Base-by-base conservation (phyloP, 2,113 vertebrate species). In the Aleadryas rufinucha region DNA sequence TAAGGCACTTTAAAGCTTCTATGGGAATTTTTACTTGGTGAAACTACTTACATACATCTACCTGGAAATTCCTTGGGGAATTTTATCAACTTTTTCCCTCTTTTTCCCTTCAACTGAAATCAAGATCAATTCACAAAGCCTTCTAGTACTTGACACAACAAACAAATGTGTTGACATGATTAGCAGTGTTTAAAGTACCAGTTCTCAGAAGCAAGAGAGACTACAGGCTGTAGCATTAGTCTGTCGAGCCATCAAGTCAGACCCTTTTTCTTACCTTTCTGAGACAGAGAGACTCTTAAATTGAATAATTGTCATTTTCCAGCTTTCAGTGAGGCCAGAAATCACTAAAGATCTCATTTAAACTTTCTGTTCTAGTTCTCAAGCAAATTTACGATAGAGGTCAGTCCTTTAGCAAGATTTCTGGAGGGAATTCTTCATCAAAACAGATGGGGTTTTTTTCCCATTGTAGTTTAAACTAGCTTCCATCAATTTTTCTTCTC, bases 301-400 rank as follows among this genome's bases (percentile, higher is more conserved):
- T 96, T 96, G 97, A 97, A 81, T 96, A 92, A 96, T 87, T 97
- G 92, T 96, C 94, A 93, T 96, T 98, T 97, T 90, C 56, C 72
- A 96, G 93, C 86, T 96, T 95, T 96, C 85, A 60, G 50, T 53
- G 96, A 95, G 95, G 83, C 93, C 93, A 97, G 97, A 97, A 98
- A 97, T 97, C 97, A 97, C 93, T 95, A 90, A 95, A 97, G 94
- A 96, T 93, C 96, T 95, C 94, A 95, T 95, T 97, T 97, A 90
- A 95, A 95, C 92, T 96, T 97, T 95, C 76, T 13, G 1, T 97
- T 97, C 90, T 96, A 69, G 65, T 97, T 97, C 81, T 96, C 92
- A 90, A 96, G 94, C 89, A 96, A 95, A 97, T 97, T 95, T 95
- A 91, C 81, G 85, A 87, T 53, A 77, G 83, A 92, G 89, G 80